phyloP scores from a whole-genome alignment of 2,113 vertebrate species.

The Misgurnus mizolepis region DNA sequence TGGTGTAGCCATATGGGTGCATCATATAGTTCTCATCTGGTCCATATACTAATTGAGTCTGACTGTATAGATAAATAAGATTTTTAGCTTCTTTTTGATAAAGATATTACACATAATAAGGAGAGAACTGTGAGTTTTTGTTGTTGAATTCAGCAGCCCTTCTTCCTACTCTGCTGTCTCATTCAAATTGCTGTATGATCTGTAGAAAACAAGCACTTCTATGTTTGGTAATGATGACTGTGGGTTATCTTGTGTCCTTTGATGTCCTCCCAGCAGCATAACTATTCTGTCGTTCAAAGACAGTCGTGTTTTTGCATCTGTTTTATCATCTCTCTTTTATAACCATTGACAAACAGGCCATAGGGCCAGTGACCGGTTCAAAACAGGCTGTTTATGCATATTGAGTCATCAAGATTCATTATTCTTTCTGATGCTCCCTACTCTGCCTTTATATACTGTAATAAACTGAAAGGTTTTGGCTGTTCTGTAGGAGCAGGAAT shows the following conservation, averaged over 20 bases:
- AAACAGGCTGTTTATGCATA: slow-evolving; percentile 25
- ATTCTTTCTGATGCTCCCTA: slow-evolving; percentile 9
- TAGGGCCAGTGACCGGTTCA: not conserved
- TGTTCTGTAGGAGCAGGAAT: not conserved
- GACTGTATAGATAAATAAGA: no score
- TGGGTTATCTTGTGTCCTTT: slow-evolving; percentile 33
- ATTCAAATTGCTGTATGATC: slow-evolving; percentile 36
- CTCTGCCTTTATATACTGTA: not conserved
- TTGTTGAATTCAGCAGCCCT: not conserved
- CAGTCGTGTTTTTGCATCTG: not conserved
- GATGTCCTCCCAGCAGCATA: slow-evolving; percentile 19
- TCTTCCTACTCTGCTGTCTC: slow-evolving; percentile 3
- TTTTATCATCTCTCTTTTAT: slow-evolving; percentile 17
- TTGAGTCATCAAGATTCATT: slow-evolving; percentile 2
- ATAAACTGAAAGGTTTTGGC: not conserved
- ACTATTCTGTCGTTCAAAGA: slow-evolving; percentile 26
- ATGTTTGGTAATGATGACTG: slow-evolving; percentile 29
- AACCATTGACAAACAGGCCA: slow-evolving; percentile 23
- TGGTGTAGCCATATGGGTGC: no score
- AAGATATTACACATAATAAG: not conserved
- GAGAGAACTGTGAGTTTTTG: not conserved
- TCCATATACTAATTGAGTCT: no score
- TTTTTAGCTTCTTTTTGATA: not conserved
- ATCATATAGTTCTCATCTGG: no score
- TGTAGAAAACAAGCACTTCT: not conserved